Base-by-base conservation (phyloP, 30 jellyfish, hydroid and myxozoan genomes). In the Aurelia aurita region DNA sequence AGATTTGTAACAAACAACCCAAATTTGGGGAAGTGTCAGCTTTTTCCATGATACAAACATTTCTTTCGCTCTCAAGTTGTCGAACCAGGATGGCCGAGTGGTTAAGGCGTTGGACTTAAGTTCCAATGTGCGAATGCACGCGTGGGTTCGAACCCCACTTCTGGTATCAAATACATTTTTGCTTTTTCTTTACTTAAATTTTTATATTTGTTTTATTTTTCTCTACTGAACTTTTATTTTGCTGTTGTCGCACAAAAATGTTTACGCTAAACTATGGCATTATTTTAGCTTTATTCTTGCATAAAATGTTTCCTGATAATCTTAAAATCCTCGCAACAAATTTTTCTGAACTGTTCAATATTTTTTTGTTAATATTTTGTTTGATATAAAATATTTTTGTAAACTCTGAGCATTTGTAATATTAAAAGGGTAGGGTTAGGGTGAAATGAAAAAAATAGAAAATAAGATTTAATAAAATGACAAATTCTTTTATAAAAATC, bases 131-230 rank as follows among this genome's bases (percentile, higher is more conserved):
- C 97, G 92, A 88, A 61, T 88, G 97, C 97, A 88, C 97, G 97
- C 97, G 97, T 88, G 97, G 97, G 97, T 88, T 88, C 97, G 97
- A 88, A 88, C 97, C 97, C 97, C 97, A 88, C 97, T 88, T 73
- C 97, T 88, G 97, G 96, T 87, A 87, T 26, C 67, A 9, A 55
- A 16, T 4, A 55, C 5, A 16, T 55, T 55, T 55, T 55, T 55
- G 43, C 43, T 31, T 31, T 31, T 31, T 31, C 43, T 2, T 31
- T 5, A 2, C 43, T 31, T 31, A 11, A 60, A 46, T 44, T 46
- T 80, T 58, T 55, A n/a, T 15, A 6, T 46, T 46, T 11, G 71
- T 76, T 14, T 34, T 43, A 55, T 29, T 58, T 20, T 39, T 76
- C 26, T 64, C 3, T 23, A 32, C 34, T n/a, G 13, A 35, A 71